Base-by-base conservation (phyloP, 2,797 vertebrate genomes). In the Limnodromus scolopaceus region DNA sequence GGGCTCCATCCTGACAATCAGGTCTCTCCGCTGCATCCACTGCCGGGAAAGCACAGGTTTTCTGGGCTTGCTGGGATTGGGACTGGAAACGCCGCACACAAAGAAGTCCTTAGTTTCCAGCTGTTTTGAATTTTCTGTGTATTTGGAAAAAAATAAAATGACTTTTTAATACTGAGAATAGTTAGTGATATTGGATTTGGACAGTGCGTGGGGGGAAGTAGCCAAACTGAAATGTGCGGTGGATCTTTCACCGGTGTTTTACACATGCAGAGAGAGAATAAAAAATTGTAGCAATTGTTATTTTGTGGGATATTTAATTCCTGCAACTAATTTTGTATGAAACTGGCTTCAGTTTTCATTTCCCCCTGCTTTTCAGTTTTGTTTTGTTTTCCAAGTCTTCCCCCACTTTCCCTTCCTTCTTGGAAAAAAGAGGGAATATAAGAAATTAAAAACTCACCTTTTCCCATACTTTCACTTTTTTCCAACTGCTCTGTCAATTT, bases 1-100 rank as follows among this genome's bases (percentile, higher is more conserved):
- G 5, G 38, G 71, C 51, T 86, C 65, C 17, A 0, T 2, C 2
- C 0, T 7, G 3, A 28, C 24, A 8, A 39, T 25, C 10, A 3
- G 54, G 22, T 22, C 14, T 43, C 38, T 72, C 48, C 0, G 0
- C 39, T 7, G 0, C 43, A 49, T 12, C 54, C 71, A 49, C 53
- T 2, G 0, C 9, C 2, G 9, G 58, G 41, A 82, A n/a, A 84
- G n/a, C 13, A 8, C 39, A 49, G 66, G 32, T 69, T 79, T 39
- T 45, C 46, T 1, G 4, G 65, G 34, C 25, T 57, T 41, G 53
- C 27, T 38, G 63, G 54, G 66, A 36, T 12, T 48, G 11, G 0
- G 39, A 9, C 54, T 84, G 38, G 51, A 51, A 84, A 66, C 1
- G 5, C 48, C 48, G 75, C 46, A 63, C 11, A 51, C 8, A 61